Conservation (phyloP, 2,113 vertebrate genomes). For the Clinocottus analis region DNA sequence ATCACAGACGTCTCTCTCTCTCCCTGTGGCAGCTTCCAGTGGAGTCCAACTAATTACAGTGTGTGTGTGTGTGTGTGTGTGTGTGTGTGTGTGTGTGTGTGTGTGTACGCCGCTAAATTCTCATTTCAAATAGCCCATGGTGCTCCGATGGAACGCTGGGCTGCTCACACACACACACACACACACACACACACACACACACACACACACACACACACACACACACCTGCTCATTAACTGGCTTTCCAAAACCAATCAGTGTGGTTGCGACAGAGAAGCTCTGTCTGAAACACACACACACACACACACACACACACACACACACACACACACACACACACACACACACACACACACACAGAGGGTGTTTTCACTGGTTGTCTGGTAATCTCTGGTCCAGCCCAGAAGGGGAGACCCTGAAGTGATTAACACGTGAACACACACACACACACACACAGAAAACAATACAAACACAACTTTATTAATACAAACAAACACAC, state of each 20-base stretch:
- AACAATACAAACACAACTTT: slow-evolving; percentile 2
- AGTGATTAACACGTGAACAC: slow-evolving; percentile 26
- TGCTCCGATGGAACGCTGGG: slow-evolving; percentile 64
- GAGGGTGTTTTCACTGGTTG: slow-evolving; percentile 26
- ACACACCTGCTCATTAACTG: slow-evolving; percentile 75
- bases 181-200: slow-evolving; percentile 23
- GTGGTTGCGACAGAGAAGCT: slow-evolving; percentile 61
- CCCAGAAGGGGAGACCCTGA: slow-evolving; percentile 36
- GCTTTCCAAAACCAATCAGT: slow-evolving; percentile 71
- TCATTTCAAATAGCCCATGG: slow-evolving; percentile 82
- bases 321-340: slow-evolving; percentile 17
- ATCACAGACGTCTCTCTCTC: slow-evolving; percentile 52
- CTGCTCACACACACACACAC: slow-evolving; percentile 42
- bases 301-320: slow-evolving; percentile 43
- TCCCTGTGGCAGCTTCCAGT: slow-evolving; percentile 76
- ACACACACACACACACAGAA: slow-evolving; percentile 9
- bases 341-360: slow-evolving; percentile 24
- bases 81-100: slow-evolving; percentile 18
- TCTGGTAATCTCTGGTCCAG: slow-evolving; percentile 35
- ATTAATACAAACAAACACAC: slow-evolving; percentile 1
- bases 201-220: slow-evolving; percentile 47
- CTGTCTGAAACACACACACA: slow-evolving; percentile 51
- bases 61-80: slow-evolving; percentile 40
- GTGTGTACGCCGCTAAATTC: slow-evolving; percentile 72
- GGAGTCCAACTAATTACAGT: slow-evolving; percentile 81